Evolutionary conservation across 2,888 invertebrate species (phyloP), one percentile per base, ranked within the genome.

Genomic region (Xestia ashworthii): DNA sequence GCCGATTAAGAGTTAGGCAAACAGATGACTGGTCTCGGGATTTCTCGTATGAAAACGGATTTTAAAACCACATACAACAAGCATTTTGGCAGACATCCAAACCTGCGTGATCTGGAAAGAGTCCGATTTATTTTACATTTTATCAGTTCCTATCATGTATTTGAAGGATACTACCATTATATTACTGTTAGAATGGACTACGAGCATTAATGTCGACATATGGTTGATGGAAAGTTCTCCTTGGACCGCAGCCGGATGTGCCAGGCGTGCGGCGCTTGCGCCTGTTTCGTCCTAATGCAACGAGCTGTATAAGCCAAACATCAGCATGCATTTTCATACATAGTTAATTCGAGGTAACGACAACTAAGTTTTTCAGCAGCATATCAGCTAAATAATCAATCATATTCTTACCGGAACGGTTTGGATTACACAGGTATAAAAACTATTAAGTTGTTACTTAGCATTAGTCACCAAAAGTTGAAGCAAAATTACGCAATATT

Each of bases 211-310:
- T 81, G 76, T 86, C 81, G 83, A 84, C 81, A 82, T 74, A 71
- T 74, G 67, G 68, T 72, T 62, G 72, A 76, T 88, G 83, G 88
- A 89, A 91, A 91, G 87, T 90, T 89, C 84, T 87, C 88, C 90
- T 90, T 90, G 88, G 81, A 32, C 65, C 48, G 38, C 55, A 66
- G 70, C 81, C 79, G 79, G 83, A 85, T 83, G 82, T 79, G 72
- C 86, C 81, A 72, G 85, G 73, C 60, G 68, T 53, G 76, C 70
- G 64, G 55, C 70, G 71, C 74, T 50, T 14, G 82, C 76, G 41
- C 80, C 80, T 80, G 74, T 77, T 78, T 83, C 58, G 75, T 79
- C 79, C 75, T 76, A 74, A 53, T 80, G 62, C 68, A 79, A 82
- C 60, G 50, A 80, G 25, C 55, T 53, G 70, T 67, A 55, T 44